Conservation (phyloP, 2,888 invertebrate genomes). For the Mesorhabditis sp. region DNA sequence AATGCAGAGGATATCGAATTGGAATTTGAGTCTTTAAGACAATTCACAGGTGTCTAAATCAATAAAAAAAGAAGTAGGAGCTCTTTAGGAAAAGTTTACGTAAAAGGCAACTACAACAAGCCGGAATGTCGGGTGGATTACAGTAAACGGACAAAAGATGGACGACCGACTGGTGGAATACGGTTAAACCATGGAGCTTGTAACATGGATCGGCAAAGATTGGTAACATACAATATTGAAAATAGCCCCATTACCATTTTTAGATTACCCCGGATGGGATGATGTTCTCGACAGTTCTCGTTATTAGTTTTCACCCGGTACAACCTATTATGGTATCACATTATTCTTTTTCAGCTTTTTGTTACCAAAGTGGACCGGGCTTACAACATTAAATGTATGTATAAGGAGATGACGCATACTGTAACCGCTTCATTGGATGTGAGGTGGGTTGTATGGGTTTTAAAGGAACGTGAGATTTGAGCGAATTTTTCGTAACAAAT, state of each 20-base stretch:
- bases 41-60: neutral
- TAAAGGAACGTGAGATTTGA: neutral
- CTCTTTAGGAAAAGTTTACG: constrained; percentile 54
- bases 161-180: constrained; percentile 51
- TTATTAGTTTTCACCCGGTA: constrained; percentile 57
- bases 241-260: constrained; percentile 10
- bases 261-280: constrained; percentile 54
- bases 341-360: constrained; percentile 41
- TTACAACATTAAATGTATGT: constrained; percentile 57
- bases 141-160: constrained; percentile 32
- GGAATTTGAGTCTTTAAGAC: constrained; percentile 4
- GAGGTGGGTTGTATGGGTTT: constrained; percentile 35
- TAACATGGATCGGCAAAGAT: constrained; percentile 57
- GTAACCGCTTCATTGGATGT: constrained; percentile 52
- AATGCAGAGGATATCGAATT: constrained; percentile 4
- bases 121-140: constrained; percentile 52
- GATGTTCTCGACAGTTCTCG: constrained; percentile 57
- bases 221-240: constrained; percentile 26
- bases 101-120: constrained; percentile 56
- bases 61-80: neutral
- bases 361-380: constrained; percentile 57
- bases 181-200: constrained; percentile 55
- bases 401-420: constrained; percentile 46
- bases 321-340: neutral
- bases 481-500: too few relatives aligned